phyloP scores from a whole-genome alignment of 2,888 invertebrate species.

The Volucella inanis region DNA sequence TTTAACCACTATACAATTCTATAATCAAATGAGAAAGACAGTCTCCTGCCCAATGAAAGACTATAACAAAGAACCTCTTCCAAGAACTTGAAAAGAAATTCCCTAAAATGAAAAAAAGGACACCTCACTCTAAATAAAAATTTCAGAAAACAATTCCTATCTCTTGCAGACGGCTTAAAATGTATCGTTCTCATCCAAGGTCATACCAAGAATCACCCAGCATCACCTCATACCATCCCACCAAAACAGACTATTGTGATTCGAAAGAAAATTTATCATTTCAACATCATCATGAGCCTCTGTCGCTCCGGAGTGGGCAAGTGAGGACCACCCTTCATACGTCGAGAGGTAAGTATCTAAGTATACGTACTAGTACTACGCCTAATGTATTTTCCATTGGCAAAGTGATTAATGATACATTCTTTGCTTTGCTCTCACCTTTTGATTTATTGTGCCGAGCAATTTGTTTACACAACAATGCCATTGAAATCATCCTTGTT shows the following conservation, averaged over 20 bases:
- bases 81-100: too few relatives aligned
- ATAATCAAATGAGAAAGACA: too few relatives aligned
- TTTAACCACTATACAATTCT: too few relatives aligned
- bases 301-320: background rate
- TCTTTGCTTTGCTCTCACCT: constrained; percentile 51
- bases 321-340: constrained; percentile 6
- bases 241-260: constrained; percentile 23
- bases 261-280: constrained; percentile 65
- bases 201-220: constrained; percentile 22
- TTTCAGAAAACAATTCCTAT: constrained; percentile 7
- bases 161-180: constrained; percentile 11
- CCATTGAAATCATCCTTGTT: constrained; percentile 51
- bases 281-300: constrained; percentile 38
- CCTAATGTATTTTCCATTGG: constrained; percentile 68
- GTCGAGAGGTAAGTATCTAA: constrained; percentile 2
- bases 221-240: background rate
- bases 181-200: constrained; percentile 42
- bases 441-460: constrained; percentile 68
- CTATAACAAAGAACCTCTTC: too few relatives aligned
- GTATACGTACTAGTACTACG: constrained; percentile 4
- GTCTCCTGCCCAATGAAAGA: too few relatives aligned
- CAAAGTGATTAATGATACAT: constrained; percentile 69
- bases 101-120: background rate
- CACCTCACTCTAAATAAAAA: background rate
- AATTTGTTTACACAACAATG: constrained; percentile 70